Conservation (phyloP, 2,888 invertebrate genomes). For the Pyrrhia umbra region DNA sequence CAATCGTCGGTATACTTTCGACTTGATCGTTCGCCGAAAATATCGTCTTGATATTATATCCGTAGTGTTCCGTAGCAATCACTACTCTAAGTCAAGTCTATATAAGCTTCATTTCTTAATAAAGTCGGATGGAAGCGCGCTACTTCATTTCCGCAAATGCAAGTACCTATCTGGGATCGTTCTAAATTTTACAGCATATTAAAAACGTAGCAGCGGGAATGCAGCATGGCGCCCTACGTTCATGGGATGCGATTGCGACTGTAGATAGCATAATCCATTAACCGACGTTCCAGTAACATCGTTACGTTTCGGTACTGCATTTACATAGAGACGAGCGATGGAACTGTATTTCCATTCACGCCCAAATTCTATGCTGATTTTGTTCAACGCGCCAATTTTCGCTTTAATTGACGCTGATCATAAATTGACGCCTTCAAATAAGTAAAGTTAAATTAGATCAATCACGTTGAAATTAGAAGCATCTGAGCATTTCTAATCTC, state of each 20-base stretch:
- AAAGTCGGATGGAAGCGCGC: conserved; percentile 43
- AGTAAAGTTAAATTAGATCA: no score
- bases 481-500: neutral
- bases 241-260: conserved; percentile 66
- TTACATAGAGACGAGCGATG: conserved; percentile 78
- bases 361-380: conserved; percentile 77
- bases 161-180: conserved; percentile 63
- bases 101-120: conserved; percentile 33
- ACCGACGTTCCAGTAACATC: conserved; percentile 76
- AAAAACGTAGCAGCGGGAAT: conserved; percentile 63
- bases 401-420: conserved; percentile 41
- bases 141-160: conserved; percentile 69
- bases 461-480: neutral
- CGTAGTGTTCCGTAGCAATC: conserved; percentile 49
- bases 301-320: conserved; percentile 79
- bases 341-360: conserved; percentile 77
- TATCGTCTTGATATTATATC: conserved; percentile 42
- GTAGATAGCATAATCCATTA: conserved; percentile 78
- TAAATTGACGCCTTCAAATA: conserved; percentile 44
- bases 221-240: conserved; percentile 37
- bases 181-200: conserved; percentile 69
- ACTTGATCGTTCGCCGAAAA: conserved; percentile 4
- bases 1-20: conserved; percentile 27
- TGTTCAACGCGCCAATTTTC: conserved; percentile 54
- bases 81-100: conserved; percentile 30